Conservation (phyloP, 2,888 invertebrate genomes). For the Rhagophthalmus giganteus region DNA sequence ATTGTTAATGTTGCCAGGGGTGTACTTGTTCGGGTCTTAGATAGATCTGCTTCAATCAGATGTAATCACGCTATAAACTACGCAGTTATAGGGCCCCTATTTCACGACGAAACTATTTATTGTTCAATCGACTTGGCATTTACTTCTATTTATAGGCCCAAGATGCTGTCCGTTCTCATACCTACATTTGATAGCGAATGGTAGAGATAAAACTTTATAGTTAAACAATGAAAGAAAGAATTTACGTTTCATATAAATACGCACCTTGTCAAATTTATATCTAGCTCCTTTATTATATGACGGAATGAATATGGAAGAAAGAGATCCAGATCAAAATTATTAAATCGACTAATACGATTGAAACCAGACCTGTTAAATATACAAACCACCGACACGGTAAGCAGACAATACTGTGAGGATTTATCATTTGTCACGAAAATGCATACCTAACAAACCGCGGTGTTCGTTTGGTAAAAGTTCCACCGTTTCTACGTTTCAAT, state of each 20-base stretch:
- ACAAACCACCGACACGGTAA: slow-evolving; percentile 43
- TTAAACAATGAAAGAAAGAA: background rate
- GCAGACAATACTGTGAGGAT: slow-evolving; percentile 49
- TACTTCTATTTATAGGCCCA: slow-evolving; percentile 43
- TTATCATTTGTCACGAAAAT: slow-evolving; percentile 53
- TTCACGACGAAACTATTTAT: slow-evolving; percentile 42
- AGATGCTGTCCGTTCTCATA: slow-evolving; percentile 5
- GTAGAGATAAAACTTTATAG: slow-evolving; percentile 12
- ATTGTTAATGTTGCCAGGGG: slow-evolving; percentile 51
- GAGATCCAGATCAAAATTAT: slow-evolving; percentile 24
- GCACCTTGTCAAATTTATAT: slow-evolving; percentile 10
- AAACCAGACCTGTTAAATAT: slow-evolving; percentile 48
- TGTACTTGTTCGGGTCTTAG: slow-evolving; percentile 34
- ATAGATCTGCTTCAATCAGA: slow-evolving; percentile 40
- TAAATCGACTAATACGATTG: slow-evolving; percentile 38
- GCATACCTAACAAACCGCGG: slow-evolving; percentile 52
- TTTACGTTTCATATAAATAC: background rate
- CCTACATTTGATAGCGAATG: slow-evolving; percentile 11
- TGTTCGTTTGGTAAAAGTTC: slow-evolving; percentile 38
- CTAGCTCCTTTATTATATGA: background rate
- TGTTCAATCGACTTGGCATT: slow-evolving; percentile 45
- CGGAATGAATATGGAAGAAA: slow-evolving; percentile 1
- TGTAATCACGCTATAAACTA: slow-evolving; percentile 39
- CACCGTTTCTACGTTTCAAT: slow-evolving; percentile 49
- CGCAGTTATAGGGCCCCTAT: slow-evolving; percentile 41